Percentiles rank a stretch among this genome's conserved stretches.
phyloP scores from a whole-genome alignment of 2,113 vertebrate species.

The Miniopterus natalensis region DNA sequence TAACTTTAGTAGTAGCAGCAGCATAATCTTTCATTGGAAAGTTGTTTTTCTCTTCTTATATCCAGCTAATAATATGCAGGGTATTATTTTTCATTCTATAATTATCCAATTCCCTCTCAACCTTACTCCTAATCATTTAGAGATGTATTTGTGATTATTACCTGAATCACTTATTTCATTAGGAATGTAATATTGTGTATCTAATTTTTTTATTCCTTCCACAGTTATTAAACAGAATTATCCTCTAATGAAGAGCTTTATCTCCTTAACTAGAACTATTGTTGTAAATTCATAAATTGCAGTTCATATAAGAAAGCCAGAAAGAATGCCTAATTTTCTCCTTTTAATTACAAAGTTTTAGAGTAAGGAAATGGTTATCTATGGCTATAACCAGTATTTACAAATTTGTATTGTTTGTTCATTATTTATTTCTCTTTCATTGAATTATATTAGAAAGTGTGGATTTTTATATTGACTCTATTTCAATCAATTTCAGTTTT shows the following conservation, averaged over 20 bases:
- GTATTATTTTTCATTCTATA: neutral
- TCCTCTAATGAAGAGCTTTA: neutral
- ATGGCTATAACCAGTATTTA: neutral
- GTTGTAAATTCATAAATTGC: neutral
- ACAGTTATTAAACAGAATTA: neutral
- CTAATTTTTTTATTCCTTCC: neutral
- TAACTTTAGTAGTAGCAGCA: neutral
- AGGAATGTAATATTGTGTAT: neutral
- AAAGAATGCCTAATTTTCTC: neutral
- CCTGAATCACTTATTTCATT: neutral
- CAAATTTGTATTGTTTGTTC: neutral
- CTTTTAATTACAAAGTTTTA: neutral
- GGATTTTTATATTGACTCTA: neutral
- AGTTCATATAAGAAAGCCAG: neutral
- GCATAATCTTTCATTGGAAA: neutral
- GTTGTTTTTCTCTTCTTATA: neutral
- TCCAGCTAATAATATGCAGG: neutral
- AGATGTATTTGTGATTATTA: conserved; percentile 9
- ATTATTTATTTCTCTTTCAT: conserved; percentile 9
- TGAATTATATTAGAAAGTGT: neutral
- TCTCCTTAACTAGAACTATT: neutral
- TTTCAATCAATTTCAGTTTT: conserved; percentile 10
- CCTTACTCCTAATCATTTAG: neutral
- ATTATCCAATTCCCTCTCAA: conserved; percentile 6
- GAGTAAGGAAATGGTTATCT: neutral